Evolutionary conservation across 2,113 vertebrate species (phyloP).

Genomic region (Notothenia coriiceps): DNA sequence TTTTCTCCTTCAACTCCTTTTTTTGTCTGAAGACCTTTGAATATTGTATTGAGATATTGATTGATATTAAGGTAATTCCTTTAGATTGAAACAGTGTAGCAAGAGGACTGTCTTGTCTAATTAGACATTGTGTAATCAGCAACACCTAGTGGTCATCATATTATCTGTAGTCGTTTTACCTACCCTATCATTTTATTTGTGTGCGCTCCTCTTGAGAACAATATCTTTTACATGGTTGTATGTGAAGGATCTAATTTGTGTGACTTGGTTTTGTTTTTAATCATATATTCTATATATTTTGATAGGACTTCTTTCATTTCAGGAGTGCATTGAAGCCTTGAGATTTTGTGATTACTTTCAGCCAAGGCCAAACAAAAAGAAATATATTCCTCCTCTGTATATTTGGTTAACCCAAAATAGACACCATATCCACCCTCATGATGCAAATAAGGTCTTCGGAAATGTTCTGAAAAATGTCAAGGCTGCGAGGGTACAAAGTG

Average conservation of each 20-base stretch:
- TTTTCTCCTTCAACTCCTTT: no score
- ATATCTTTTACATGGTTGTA: background rate
- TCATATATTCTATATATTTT: background rate
- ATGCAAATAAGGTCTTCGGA: slow-evolving; percentile 21
- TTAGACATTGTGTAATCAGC: background rate
- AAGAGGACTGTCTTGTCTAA: background rate
- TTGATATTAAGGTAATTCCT: background rate
- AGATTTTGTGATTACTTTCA: background rate
- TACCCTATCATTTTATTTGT: background rate
- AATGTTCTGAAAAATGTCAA: slow-evolving; percentile 23
- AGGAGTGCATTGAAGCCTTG: background rate
- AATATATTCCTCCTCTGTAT: background rate
- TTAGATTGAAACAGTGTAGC: no score
- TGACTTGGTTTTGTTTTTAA: background rate
- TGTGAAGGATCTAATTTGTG: background rate
- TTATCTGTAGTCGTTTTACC: background rate
- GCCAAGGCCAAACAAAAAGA: background rate
- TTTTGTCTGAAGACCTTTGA: background rate
- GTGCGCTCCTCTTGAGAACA: background rate
- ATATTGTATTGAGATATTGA: background rate
- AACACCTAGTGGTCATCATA: background rate
- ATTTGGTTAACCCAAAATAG: slow-evolving; percentile 3
- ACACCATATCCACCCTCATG: background rate
- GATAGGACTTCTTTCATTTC: background rate
- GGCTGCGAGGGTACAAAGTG: slow-evolving; percentile 19